Evolutionary conservation across 2,888 invertebrate species (phyloP).

Genomic region (Diplazon laetatorius): DNA sequence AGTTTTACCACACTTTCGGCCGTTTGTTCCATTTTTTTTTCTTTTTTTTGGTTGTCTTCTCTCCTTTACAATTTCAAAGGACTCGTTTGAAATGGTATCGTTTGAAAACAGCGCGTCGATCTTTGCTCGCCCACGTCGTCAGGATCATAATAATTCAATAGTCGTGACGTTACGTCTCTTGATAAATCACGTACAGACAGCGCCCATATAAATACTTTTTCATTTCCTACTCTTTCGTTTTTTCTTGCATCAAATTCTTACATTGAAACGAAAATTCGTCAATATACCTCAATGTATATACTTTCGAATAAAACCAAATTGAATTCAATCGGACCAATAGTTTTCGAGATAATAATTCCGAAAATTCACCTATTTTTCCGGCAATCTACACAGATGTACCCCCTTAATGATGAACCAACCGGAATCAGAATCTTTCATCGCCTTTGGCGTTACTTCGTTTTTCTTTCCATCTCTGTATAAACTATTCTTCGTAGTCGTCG

Average conservation of each 20-base stretch:
- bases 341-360: no score
- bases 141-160: not conserved
- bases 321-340: no score
- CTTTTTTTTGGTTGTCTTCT: not conserved
- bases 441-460: conserved; percentile 17
- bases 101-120: conserved; percentile 1
- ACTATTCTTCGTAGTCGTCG: conserved; percentile 1
- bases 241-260: no score
- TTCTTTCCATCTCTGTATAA: not conserved
- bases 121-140: not conserved
- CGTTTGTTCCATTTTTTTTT: conserved; percentile 7
- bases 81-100: conserved; percentile 21
- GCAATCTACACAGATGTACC: no score
- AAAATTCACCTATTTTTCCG: no score
- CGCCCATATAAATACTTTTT: not conserved
- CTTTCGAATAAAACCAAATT: no score
- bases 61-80: conserved; percentile 19
- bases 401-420: conserved; percentile 17
- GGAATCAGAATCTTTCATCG: conserved; percentile 9
- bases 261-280: no score
- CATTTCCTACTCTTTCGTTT: not conserved
- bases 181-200: no score
- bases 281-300: no score
- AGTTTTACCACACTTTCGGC: no score
- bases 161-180: no score